Conservation (phyloP, 2,888 invertebrate species). For the Drosophila stalkeri region DNA sequence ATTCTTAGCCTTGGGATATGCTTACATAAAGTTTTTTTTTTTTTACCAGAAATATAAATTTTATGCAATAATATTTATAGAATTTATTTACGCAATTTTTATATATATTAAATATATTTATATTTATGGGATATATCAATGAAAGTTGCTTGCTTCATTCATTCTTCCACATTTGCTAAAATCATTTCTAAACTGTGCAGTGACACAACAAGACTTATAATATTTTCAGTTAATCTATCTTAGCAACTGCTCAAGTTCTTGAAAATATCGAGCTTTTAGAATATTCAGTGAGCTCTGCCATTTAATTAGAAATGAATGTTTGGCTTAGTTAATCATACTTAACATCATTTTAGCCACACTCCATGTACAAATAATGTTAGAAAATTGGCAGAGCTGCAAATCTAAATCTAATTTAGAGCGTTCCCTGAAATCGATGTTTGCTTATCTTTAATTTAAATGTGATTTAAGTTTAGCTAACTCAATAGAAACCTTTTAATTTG, state of each 20-base stretch:
- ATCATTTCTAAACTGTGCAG: neutral
- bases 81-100: neutral
- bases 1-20: neutral
- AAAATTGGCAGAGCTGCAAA: neutral
- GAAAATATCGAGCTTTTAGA: accelerated
- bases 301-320: neutral
- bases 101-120: too few species aligned
- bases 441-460: neutral
- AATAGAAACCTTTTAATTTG: conserved; percentile 13
- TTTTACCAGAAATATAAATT: neutral
- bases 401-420: neutral
- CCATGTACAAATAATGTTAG: neutral
- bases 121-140: too few species aligned
- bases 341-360: neutral
- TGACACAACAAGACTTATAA: neutral
- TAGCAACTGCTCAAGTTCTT: neutral
- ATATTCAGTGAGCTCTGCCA: neutral
- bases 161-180: too few species aligned
- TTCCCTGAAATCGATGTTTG: neutral
- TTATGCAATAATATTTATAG: neutral
- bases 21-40: neutral
- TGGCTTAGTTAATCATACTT: neutral
- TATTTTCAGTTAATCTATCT: neutral
- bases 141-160: too few species aligned
- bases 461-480: conserved; percentile 12